These are phyloP conservation scores for Melanogrammus aeglefinus DNA, from an alignment of 2,797 vertebrate species.

Conservation along the genomic window DNA sequence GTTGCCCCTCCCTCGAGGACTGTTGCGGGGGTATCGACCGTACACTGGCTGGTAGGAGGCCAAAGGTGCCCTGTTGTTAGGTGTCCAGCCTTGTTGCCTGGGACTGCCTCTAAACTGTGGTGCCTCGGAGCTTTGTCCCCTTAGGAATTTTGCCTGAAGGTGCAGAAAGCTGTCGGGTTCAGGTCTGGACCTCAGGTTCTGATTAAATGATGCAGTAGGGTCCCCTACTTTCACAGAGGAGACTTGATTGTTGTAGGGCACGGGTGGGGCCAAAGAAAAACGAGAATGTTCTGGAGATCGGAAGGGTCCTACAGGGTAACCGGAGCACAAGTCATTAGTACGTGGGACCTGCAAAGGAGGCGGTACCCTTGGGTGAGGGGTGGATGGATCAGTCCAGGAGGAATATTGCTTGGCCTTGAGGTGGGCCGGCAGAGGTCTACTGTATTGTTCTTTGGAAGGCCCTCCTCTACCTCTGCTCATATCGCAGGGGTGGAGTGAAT, in stretches of 20 bases:
- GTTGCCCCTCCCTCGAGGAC: constrained; percentile 41
- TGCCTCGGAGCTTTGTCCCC: constrained; percentile 61
- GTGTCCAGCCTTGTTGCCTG: constrained; percentile 15
- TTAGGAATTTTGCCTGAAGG: constrained; percentile 75
- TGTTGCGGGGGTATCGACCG: constrained; percentile 46
- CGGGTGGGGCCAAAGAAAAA: constrained; percentile 30
- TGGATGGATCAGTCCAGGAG: constrained; percentile 31
- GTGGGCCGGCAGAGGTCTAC: constrained; percentile 29
- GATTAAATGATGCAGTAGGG: constrained; percentile 37
- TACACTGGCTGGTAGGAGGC: constrained; percentile 43
- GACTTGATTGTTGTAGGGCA: constrained; percentile 27
- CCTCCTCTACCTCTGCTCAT: constrained; percentile 79
- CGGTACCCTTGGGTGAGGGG: constrained; percentile 35
- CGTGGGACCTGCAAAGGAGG: constrained; percentile 38
- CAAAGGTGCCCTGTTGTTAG: not conserved
- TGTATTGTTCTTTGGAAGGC: constrained; percentile 63
- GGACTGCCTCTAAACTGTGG: constrained; percentile 54
- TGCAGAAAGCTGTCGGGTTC: constrained; percentile 57
- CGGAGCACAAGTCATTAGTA: constrained; percentile 39
- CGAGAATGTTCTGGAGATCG: constrained; percentile 30
- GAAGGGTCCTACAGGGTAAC: constrained; percentile 26
- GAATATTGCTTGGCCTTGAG: constrained; percentile 33
- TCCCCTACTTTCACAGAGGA: constrained; percentile 14
- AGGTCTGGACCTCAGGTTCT: constrained; percentile 8
- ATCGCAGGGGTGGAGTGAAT: constrained; percentile 68